Evolutionary conservation across 2,888 invertebrate genomes (phyloP), one percentile per base, ranked within the genome.

Genomic region (Parnassius mnemosyne): DNA sequence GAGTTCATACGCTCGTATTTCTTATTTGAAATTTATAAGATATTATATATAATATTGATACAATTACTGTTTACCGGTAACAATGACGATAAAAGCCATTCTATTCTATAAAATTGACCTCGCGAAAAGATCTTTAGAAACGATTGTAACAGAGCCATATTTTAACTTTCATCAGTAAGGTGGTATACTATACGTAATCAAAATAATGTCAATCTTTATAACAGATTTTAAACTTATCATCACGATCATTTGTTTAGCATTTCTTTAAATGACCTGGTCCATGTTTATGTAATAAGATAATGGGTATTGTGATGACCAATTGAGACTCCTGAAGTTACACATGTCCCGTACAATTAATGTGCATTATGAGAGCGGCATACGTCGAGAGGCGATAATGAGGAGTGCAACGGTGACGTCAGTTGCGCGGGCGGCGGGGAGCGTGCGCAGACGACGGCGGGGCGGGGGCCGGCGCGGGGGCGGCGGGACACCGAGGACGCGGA

Each of bases 321-420:
- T 16, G 41, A 34, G 41, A 41, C 57, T 10, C 52, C 42, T 47
- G 20, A 42, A 55, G 50, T 55, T 59, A 47, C 41, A 58, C 63
- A 46, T 56, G 42, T 63, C 52, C 52, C 52, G 52, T 55, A 56
- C 59, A 52, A 60, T 59, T 60, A 60, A 63, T 63, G 59, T 63
- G 63, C 63, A 63, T 13, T 63, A 56, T 60, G 56, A 63, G 52
- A 63, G 56, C 63, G 53, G 49, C 75, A 56, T 61, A 68, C 81
- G 81, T 79, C 80, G 81, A 85, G 87, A 88, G 85, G 87, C 87
- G 86, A 87, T 88, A 87, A 87, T 86, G 87, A 88, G 87, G 85
- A 88, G 85, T 89, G 89, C 88, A 89, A 83, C 81, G 81, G 80
- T 88, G 89, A 88, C 88, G 88, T 87, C 86, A 87, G 53, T 67